Evolutionary conservation across 2,888 invertebrate species (phyloP).

Genomic region (Hypomecis atomaria): DNA sequence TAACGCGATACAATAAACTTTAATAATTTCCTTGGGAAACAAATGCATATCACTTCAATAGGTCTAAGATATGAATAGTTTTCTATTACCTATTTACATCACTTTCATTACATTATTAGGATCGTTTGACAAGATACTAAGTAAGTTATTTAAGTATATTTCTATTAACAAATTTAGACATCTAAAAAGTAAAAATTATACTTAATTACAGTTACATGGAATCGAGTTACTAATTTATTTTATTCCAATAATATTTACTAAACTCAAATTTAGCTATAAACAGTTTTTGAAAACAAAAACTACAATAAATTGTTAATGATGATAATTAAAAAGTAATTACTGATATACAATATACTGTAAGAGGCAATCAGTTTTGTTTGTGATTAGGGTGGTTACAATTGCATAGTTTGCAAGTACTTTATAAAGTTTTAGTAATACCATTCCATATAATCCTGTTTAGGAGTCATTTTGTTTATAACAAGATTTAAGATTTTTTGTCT

Average conservation of each 20-base stretch:
- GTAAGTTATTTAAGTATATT: not conserved
- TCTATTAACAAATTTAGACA: slow-evolving; percentile 1
- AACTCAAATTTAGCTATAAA: no score
- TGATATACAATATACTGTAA: no score
- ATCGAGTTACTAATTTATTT: not conserved
- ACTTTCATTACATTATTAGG: slow-evolving; percentile 35
- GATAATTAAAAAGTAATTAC: no score
- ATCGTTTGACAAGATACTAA: slow-evolving; percentile 37
- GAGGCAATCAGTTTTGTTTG: no score
- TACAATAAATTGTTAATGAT: no score
- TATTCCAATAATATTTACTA: no score
- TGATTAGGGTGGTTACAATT: no score
- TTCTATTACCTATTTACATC: slow-evolving; percentile 47
- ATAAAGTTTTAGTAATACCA: no score
- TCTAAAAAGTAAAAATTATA: slow-evolving; percentile 1
- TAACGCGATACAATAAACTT: slow-evolving; percentile 78
- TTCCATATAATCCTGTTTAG: not conserved
- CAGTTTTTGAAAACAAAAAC: no score
- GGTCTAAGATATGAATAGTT: slow-evolving; percentile 82
- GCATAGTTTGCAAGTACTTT: no score
- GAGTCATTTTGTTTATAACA: not conserved
- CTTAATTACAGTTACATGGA: not conserved
- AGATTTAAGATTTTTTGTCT: slow-evolving; percentile 24
- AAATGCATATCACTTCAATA: slow-evolving; percentile 79
- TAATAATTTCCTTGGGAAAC: slow-evolving; percentile 82